phyloP scores from a whole-genome alignment of 2,888 invertebrate genomes.

The Lamproptera curius region DNA sequence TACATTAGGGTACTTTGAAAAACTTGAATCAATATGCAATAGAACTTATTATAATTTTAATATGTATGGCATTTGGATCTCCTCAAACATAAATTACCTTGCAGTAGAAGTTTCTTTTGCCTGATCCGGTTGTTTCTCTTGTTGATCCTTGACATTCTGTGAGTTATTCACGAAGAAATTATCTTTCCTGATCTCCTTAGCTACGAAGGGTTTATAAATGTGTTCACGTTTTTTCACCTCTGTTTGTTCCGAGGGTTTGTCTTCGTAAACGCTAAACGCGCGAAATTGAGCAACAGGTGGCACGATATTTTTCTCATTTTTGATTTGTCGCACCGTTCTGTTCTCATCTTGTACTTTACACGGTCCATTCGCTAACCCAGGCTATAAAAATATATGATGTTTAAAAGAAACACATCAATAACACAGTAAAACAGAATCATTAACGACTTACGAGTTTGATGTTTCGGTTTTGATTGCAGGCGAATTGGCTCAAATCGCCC shows the following conservation, averaged over 20 bases:
- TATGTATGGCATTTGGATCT: too few relatives aligned
- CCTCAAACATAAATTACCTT: constrained; percentile 51
- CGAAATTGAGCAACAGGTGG: constrained; percentile 85
- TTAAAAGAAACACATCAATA: constrained; percentile 12
- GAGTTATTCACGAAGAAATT: constrained; percentile 52
- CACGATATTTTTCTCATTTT: constrained; percentile 71
- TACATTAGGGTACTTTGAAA: too few relatives aligned
- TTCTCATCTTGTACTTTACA: constrained; percentile 71
- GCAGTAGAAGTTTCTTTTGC: constrained; percentile 45
- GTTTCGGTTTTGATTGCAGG: constrained; percentile 73
- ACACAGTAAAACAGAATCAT: constrained; percentile 19
- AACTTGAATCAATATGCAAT: too few relatives aligned
- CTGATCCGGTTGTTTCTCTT: constrained; percentile 54
- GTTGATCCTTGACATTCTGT: constrained; percentile 55
- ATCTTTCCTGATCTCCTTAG: constrained; percentile 59
- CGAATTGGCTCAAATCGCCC: constrained; percentile 80
- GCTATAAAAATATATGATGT: constrained; percentile 38
- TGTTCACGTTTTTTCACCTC: constrained; percentile 66
- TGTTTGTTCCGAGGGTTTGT: constrained; percentile 62
- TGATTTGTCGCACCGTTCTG: constrained; percentile 63
- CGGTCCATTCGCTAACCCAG: constrained; percentile 65
- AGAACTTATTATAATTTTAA: too few relatives aligned
- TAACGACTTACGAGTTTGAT: constrained; percentile 72
- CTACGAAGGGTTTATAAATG: constrained; percentile 61
- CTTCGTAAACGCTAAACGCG: constrained; percentile 87